Base-by-base conservation (phyloP, 1,140 invertebrate genomes). In the Globodera rostochiensis region DNA sequence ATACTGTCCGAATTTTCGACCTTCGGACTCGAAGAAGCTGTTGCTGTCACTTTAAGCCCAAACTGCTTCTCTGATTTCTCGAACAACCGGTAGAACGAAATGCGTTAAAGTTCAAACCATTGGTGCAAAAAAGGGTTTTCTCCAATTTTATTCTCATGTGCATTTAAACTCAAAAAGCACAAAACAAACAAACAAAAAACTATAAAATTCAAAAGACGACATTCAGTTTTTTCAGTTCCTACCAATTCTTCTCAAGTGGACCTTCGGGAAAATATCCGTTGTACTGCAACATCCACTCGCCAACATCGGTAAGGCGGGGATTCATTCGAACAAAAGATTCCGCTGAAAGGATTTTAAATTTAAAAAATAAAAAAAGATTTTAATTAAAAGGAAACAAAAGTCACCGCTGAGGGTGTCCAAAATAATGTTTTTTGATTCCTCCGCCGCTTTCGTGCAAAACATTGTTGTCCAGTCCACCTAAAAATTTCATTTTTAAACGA, bases 171-270 rank as follows among this genome's bases (percentile, higher is more conserved):
- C 36, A 36, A 36, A 36, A 36, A 53, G 8, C 53, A 53, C 6
- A 11, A 53, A 53, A 53, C 53, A 53, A 53, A 53, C 53, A 53
- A 11, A 15, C 2, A 53, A 53, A 53, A 53, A 11, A 15, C 6
- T 53, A 6, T 13, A 13, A 53, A 7, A 53, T 53, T 11, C 53
- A 53, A 53, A 53, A 36, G 36, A 3, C 36, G 36, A 1, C 36
- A 36, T 36, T 36, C 36, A 36, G 2, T 36, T 36, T 36, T 36
- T 36, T 36, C 3, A 2, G 36, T 36, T 36, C 25, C 76, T 84
- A 88, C 87, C 87, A 88, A 81, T 88, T 88, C 45, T 83, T 73
- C 76, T 90, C 87, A 15, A 90, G 73, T 7, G 87, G 86, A 60
- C 81, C 82, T 70, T 88, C 87, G 21, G 90, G 83, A n/a, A 73